Evolutionary conservation across 1,140 invertebrate genomes (phyloP).

Genomic region (Drosophila pruinosa): DNA sequence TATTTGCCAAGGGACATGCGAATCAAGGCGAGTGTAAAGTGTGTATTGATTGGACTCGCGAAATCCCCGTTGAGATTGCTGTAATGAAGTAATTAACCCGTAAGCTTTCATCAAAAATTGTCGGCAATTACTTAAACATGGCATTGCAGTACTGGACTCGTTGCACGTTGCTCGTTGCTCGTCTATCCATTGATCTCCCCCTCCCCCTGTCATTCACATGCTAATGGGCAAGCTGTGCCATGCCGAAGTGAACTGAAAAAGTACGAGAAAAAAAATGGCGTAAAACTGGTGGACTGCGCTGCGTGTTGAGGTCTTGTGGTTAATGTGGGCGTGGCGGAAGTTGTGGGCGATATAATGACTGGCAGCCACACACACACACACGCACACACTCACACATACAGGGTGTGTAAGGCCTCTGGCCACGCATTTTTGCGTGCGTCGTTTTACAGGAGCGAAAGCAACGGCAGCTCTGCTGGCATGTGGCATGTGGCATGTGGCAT

Average conservation of each 20-base stretch:
- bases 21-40: too few species aligned
- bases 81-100: conserved; percentile 18
- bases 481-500: conserved; percentile 28
- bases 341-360: conserved; percentile 43
- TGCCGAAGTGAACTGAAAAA: neutral
- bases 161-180: neutral
- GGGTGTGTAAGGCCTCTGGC: conserved; percentile 14
- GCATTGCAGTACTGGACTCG: neutral
- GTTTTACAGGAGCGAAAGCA: conserved; percentile 14
- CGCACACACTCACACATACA: neutral
- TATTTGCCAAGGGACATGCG: too few species aligned
- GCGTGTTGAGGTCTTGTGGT: conserved; percentile 22
- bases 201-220: neutral
- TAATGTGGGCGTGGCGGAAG: conserved; percentile 29
- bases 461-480: conserved; percentile 10
- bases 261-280: neutral
- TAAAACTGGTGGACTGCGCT: neutral
- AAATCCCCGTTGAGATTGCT: neutral
- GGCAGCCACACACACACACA: neutral
- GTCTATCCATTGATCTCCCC: neutral
- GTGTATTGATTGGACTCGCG: neutral
- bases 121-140: conserved; percentile 33
- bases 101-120: conserved; percentile 11
- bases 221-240: conserved; percentile 18
- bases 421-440: conserved; percentile 32